Evolutionary conservation across 2,797 vertebrate species (phyloP), one percentile per base, ranked within the genome.

Genomic region (Eremophila alpestris): DNA sequence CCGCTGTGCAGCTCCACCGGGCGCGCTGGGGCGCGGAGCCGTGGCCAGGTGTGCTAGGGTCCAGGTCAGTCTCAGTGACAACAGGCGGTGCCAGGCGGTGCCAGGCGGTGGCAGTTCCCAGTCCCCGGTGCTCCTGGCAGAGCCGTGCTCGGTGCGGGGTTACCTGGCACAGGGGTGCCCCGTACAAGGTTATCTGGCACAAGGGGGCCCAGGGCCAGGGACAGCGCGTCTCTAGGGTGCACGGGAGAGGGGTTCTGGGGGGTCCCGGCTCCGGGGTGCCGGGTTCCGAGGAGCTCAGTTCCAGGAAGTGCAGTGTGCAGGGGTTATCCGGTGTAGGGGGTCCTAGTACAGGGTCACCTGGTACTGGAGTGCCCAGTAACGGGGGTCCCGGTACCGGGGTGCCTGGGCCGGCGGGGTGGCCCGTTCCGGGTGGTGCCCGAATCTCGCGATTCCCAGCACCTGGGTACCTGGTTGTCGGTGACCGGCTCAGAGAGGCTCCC

Each of bases 11-110:
- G 46, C 21, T 4, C 4, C 54, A 2, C 12, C 13, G 24, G 52
- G 52, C 68, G 1, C 20, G 52, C 51, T 5, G 60, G 43, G 58
- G 67, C 51, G 13, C 27, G 13, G 29, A 67, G 76, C 60, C n/a
- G 1, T 0, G 27, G 52, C 19, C 84, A 30, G 38, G 45, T 38
- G 54, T 34, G 52, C 74, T 6, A 46, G 34, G 46, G 40, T 22
- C 16, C 60, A 1, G 77, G 54, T 11, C 3, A 5, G 41, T 16
- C 49, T 16, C 15, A 3, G 40, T 1, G 3, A 5, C 20, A 9
- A 4, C 13, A 36, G 56, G 27, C 18, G 38, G 75, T 79, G 84
- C 59, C 84, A 73, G 84, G 76, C 84, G 3, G 45, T n/a, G 67
- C 59, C 51, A 10, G 67, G 11, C 4, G 40, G 29, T 4, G n/a